Conservation (phyloP, 2,888 invertebrate species). For the Lithosia quadra region DNA sequence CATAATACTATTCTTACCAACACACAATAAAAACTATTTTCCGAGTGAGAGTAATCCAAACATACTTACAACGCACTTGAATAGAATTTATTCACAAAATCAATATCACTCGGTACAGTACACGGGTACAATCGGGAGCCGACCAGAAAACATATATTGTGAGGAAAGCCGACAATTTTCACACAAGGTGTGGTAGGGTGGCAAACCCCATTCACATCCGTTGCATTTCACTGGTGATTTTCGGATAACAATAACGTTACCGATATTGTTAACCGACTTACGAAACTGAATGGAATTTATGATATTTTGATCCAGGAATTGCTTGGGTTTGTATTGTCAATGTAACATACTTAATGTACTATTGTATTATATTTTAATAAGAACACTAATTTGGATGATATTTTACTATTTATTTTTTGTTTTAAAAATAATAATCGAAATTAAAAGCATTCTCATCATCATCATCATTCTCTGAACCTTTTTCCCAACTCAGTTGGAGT, state of each 20-base stretch:
- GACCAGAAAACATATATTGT: conserved; percentile 35
- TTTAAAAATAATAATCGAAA: too few relatives aligned
- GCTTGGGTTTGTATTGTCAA: neutral
- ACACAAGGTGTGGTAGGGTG: conserved; percentile 28
- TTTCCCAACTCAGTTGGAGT: too few relatives aligned
- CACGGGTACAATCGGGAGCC: conserved; percentile 31
- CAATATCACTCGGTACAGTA: conserved; percentile 35
- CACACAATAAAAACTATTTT: conserved; percentile 31
- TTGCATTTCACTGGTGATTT: neutral
- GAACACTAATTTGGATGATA: too few relatives aligned
- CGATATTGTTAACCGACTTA: too few relatives aligned
- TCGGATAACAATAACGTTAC: neutral
- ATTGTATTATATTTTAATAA: neutral
- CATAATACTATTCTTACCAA: conserved; percentile 9
- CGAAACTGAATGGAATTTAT: neutral
- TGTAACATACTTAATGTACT: neutral
- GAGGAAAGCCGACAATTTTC: conserved; percentile 34
- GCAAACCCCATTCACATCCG: neutral
- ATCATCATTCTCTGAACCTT: too few relatives aligned
- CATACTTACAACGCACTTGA: conserved; percentile 41
- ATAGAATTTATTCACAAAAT: conserved; percentile 44
- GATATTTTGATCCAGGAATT: neutral
- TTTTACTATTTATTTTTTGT: too few relatives aligned
- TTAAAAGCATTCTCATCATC: too few relatives aligned
- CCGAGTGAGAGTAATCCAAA: conserved; percentile 19